These are phyloP conservation scores for Coranthus polyacanthus DNA, from an alignment of 2,797 vertebrate genomes.

Conservation along the genomic window DNA sequence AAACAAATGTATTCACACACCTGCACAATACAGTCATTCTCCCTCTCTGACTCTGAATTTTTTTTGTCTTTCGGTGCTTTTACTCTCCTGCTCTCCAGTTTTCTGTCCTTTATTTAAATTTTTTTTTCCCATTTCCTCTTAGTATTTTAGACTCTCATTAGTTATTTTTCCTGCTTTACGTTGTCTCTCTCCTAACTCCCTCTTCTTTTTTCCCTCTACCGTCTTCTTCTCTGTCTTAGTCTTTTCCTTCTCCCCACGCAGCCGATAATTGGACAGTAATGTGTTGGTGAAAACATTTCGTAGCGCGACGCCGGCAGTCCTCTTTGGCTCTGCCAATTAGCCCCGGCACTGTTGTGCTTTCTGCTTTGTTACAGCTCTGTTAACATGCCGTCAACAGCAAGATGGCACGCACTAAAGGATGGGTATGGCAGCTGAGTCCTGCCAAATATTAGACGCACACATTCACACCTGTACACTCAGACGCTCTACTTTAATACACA, in stretches of 20 bases:
- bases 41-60: neutral
- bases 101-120: too few relatives aligned
- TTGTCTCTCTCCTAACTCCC: neutral
- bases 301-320: constrained; percentile 49
- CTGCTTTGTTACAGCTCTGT: constrained; percentile 70
- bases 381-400: constrained; percentile 69
- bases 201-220: constrained; percentile 14
- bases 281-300: constrained; percentile 66
- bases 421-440: constrained; percentile 50
- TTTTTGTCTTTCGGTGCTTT: constrained; percentile 2
- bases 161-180: neutral
- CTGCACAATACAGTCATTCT: constrained; percentile 8
- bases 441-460: constrained; percentile 50
- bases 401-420: constrained; percentile 56
- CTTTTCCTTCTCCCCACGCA: constrained; percentile 38
- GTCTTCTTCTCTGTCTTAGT: constrained; percentile 20
- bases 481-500: neutral
- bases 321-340: constrained; percentile 74
- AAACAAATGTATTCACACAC: constrained; percentile 37
- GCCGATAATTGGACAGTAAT: constrained; percentile 73
- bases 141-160: constrained; percentile 12
- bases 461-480: neutral
- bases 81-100: neutral
- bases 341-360: constrained; percentile 59
- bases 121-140: neutral